Evolutionary conservation across 2,113 vertebrate genomes (phyloP).

Genomic region (Mus spicilegus): DNA sequence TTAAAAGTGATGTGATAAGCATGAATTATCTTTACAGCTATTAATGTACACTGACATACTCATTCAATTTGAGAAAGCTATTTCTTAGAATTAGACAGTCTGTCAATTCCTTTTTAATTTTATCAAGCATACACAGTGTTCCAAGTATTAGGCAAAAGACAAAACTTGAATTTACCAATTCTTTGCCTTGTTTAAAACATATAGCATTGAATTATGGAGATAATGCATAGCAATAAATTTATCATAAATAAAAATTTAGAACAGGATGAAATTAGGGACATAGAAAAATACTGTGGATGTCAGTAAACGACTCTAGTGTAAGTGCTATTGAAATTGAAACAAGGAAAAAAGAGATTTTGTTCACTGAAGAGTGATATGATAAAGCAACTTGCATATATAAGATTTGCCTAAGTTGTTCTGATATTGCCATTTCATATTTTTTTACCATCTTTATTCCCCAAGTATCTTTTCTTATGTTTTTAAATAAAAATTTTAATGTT

Average conservation of each 20-base stretch:
- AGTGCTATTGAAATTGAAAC: neutral
- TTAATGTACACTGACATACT: neutral
- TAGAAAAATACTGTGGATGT: neutral
- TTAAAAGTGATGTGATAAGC: neutral
- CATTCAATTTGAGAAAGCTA: neutral
- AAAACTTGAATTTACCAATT: neutral
- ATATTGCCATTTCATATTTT: neutral
- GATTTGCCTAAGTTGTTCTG: neutral
- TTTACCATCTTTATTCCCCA: neutral
- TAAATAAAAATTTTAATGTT: neutral
- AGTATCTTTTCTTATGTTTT: constrained; percentile 15
- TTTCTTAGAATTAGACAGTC: neutral
- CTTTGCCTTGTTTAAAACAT: neutral
- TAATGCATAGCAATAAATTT: neutral
- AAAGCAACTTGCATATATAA: neutral
- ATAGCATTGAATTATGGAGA: neutral
- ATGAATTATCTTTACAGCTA: neutral
- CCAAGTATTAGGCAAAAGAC: neutral
- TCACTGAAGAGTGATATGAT: neutral
- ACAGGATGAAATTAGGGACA: neutral
- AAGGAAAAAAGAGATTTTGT: neutral
- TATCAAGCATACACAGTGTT: neutral
- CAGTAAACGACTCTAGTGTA: neutral
- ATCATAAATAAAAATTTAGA: neutral
- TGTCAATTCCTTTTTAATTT: neutral